Conservation (phyloP, 2,888 invertebrate species). For the Hipparchia sbordonii region DNA sequence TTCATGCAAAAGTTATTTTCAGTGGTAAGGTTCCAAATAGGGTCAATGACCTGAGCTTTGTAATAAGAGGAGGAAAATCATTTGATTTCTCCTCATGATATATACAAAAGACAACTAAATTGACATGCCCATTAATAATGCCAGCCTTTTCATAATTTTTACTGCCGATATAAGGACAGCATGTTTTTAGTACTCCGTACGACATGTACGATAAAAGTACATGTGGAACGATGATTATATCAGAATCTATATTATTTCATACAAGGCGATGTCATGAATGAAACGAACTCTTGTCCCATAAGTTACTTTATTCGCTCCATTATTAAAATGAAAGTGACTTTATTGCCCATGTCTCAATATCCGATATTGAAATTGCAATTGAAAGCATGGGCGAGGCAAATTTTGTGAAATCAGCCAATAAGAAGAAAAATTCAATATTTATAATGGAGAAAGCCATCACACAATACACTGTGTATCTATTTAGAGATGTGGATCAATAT, state of each 20-base stretch:
- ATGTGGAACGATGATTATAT: not conserved
- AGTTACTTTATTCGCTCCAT: not conserved
- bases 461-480: not conserved
- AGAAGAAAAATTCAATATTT: not conserved
- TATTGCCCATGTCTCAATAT: constrained; percentile 2
- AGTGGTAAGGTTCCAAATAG: not conserved
- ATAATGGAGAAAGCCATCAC: constrained; percentile 7
- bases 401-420: constrained; percentile 1
- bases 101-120: not conserved
- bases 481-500: not conserved
- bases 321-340: constrained; percentile 8
- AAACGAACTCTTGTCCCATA: constrained; percentile 1
- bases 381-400: constrained; percentile 6
- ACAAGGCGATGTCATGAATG: not conserved
- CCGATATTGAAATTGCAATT: constrained; percentile 6
- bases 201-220: not conserved
- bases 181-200: no score
- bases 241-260: not conserved
- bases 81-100: not conserved
- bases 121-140: not conserved
- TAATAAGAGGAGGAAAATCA: no score
- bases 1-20: not conserved
- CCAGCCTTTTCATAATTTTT: no score
- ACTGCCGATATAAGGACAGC: no score
- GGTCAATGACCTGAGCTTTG: no score